phyloP scores from a whole-genome alignment of 2,113 vertebrate species.

The Trinectes maculatus region DNA sequence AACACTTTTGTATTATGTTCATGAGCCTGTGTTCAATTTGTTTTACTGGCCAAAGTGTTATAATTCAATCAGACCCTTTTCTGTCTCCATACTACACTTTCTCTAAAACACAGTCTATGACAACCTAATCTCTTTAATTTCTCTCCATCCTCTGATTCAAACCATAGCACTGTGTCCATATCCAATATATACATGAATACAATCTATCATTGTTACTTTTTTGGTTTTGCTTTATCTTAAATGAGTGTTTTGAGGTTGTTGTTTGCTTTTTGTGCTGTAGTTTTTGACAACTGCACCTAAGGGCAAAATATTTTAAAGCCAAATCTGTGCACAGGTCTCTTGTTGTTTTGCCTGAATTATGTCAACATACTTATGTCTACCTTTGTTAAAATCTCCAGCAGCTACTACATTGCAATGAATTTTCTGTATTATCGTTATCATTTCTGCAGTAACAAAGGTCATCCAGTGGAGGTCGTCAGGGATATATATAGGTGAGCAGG shows the following conservation, averaged over 20 bases:
- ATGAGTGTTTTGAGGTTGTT: neutral
- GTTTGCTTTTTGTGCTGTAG: too few species aligned
- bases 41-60: too few species aligned
- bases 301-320: neutral
- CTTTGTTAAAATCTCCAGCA: neutral
- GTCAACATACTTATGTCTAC: neutral
- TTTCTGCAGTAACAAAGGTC: neutral
- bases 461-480: conserved; percentile 35
- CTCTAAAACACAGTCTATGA: too few species aligned
- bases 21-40: too few species aligned
- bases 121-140: too few species aligned
- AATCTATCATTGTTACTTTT: neutral
- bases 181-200: too few species aligned
- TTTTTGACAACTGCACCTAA: too few species aligned
- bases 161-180: too few species aligned
- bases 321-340: neutral
- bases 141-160: too few species aligned
- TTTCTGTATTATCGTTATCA: neutral
- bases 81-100: too few species aligned
- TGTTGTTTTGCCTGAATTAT: neutral
- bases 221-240: neutral
- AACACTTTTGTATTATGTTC: too few species aligned
- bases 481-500: neutral
- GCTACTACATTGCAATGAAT: neutral
- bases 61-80: too few species aligned